Base-by-base conservation (phyloP, 2,888 invertebrate species). In the Andricus curvator region DNA sequence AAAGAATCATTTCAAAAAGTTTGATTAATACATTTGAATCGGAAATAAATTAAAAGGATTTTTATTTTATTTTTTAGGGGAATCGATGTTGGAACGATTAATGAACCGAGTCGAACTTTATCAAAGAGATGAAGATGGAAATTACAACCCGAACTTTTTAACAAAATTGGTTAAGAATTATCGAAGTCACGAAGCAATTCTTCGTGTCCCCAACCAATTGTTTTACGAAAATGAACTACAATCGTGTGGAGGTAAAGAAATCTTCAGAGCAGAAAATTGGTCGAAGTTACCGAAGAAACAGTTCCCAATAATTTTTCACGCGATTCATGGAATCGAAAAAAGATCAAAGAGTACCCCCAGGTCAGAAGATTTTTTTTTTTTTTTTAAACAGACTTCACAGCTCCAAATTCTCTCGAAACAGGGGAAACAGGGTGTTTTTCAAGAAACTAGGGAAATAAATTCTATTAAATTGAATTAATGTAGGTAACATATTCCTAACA, bases 81-180 rank as follows among this genome's bases (percentile, higher is more conserved):
- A 91, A 79, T 97, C 97, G 0, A 92, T 96, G 66, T 91, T 97
- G 87, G 96, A 96, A 88, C 93, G 97, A 37, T 91, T 97, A 74
- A 94, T 95, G 93, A 88, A 91, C 0, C 93, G 93, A 0, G n/a
- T 56, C 0, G 92, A 93, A 29, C 89, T 93, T 0, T 89, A 95
- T 22, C 94, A 95, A 86, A 89, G 93, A 80, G 87, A 88, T 79
- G 80, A 89, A 80, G 83, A 87, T 66, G 93, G 92, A 11, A 88
- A 92, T 29, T 95, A 94, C 85, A 94, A 97, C 91, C 93, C 94
- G 1, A 93, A 94, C 65, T 94, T 96, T 88, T 94, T 96, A 65
- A 96, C 96, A 4, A 97, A 97, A 94, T 93, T 98, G 68, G 93
- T 95, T 29, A 93, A 94, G 83, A 97, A 97, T 93, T 97, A 95